phyloP scores from a whole-genome alignment of 1,140 invertebrate species.

The Neoseiulus cucumeris region DNA sequence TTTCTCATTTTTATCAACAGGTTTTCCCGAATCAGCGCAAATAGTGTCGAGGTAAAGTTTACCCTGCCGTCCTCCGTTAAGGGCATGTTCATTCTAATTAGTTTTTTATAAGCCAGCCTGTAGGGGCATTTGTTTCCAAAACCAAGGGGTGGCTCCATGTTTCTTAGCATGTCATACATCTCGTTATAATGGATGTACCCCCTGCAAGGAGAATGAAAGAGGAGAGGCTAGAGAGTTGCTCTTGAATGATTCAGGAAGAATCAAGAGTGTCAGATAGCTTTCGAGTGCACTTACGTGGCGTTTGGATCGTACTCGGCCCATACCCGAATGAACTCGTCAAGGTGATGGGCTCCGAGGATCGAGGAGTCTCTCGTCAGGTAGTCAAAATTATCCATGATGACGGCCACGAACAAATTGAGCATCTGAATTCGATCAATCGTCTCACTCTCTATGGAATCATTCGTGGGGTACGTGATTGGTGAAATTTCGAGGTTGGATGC shows the following conservation, averaged over 20 bases:
- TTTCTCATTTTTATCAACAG: slow-evolving; percentile 94
- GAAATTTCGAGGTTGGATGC: slow-evolving; percentile 15
- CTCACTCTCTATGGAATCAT: no score
- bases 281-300: slow-evolving; percentile 57
- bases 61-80: slow-evolving; percentile 85
- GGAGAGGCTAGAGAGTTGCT: no score
- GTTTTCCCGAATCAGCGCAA: slow-evolving; percentile 95
- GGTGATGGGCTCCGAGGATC: slow-evolving; percentile 96
- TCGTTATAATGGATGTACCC: slow-evolving; percentile 95
- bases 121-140: slow-evolving; percentile 99
- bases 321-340: slow-evolving; percentile 97
- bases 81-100: slow-evolving; percentile 99
- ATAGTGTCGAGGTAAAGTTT: slow-evolving; percentile 95
- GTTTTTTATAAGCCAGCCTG: slow-evolving; percentile 91
- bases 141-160: slow-evolving; percentile 97
- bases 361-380: slow-evolving; percentile 96
- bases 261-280: no score
- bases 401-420: slow-evolving; percentile 98
- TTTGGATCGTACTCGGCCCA: slow-evolving; percentile 99
- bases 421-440: slow-evolving; percentile 42
- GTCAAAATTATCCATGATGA: slow-evolving; percentile 99
- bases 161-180: slow-evolving; percentile 99
- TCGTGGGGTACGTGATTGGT: neutral
- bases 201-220: slow-evolving; percentile 42
- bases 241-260: no score